phyloP scores from a whole-genome alignment of 2,888 invertebrate species.

The Criorhina ranunculi region DNA sequence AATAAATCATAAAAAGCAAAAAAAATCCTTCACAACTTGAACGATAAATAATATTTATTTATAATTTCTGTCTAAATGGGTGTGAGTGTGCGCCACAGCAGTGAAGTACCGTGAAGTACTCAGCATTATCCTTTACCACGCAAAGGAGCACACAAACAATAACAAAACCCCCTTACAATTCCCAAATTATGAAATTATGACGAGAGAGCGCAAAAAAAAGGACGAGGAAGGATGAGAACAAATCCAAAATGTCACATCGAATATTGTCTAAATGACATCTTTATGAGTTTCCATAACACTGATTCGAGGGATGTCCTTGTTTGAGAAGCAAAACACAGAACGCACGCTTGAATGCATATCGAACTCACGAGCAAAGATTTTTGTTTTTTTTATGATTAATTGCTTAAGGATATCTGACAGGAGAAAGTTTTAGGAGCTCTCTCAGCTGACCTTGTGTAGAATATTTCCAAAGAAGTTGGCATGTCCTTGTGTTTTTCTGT shows the following conservation, averaged over 20 bases:
- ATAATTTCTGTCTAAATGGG: conserved; percentile 69
- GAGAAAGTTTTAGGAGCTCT: no score
- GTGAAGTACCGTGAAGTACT: conserved; percentile 53
- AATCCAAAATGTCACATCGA: conserved; percentile 72
- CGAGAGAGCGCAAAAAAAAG: no score
- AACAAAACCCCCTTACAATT: conserved; percentile 37
- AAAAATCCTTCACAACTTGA: conserved; percentile 39
- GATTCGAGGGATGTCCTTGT: conserved; percentile 67
- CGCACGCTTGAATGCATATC: conserved; percentile 66
- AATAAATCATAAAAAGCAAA: conserved; percentile 63
- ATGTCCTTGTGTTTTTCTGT: conserved; percentile 50
- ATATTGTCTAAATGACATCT: conserved; percentile 76
- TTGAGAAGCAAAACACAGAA: conserved; percentile 19
- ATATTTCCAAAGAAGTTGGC: conserved; percentile 18
- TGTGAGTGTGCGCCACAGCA: conserved; percentile 47
- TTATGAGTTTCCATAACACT: conserved; percentile 77
- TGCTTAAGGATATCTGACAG: conserved; percentile 18
- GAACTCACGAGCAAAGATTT: conserved; percentile 28
- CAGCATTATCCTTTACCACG: conserved; percentile 64
- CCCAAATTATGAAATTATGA: conserved; percentile 70
- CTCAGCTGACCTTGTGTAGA: conserved; percentile 61
- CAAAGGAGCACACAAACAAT: conserved; percentile 67
- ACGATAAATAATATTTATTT: conserved; percentile 74
- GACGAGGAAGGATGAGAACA: conserved; percentile 62
- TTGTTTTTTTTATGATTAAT: conserved; percentile 77